Percentiles rank a stretch among this genome's conserved stretches.
These are phyloP conservation scores for Hydroisotoma schaefferi DNA, from an alignment of 2,888 invertebrate species.

Conservation along the genomic window DNA sequence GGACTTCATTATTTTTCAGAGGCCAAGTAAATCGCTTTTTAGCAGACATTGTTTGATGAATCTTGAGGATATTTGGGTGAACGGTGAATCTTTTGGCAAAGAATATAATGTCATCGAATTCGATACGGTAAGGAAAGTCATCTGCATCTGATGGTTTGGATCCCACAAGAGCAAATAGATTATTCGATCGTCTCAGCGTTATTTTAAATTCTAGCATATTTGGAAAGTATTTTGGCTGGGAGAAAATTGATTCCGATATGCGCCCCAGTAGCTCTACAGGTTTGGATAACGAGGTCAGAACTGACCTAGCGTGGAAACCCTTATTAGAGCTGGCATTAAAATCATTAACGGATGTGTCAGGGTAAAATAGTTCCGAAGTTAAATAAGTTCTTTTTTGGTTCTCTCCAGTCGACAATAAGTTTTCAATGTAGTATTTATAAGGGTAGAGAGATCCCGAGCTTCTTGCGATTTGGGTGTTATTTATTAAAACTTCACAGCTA, in stretches of 20 bases:
- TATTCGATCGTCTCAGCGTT: not conserved
- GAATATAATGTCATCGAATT: not conserved
- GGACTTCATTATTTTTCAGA: not conserved
- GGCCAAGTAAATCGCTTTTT: not conserved
- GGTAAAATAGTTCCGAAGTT: not conserved
- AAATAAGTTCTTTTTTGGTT: not conserved
- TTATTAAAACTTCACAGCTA: not conserved
- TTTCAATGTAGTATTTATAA: not conserved
- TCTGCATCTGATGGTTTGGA: not conserved
- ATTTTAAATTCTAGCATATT: not conserved
- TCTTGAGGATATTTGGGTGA: not conserved
- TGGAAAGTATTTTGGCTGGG: not conserved
- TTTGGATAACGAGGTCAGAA: not conserved
- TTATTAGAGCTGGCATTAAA: not conserved
- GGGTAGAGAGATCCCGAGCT: not conserved
- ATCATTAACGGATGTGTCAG: not conserved
- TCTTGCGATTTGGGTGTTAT: not conserved
- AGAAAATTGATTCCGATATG: not conserved
- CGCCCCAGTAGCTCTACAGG: not conserved
- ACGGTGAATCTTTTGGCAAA: not conserved
- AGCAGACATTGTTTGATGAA: not conserved
- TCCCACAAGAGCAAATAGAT: not conserved
- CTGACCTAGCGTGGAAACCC: not conserved
- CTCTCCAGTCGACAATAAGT: not conserved
- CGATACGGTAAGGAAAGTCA: not conserved